These are phyloP conservation scores for Crepidodera aurea DNA, from an alignment of 2,888 invertebrate genomes.

Conservation along the genomic window DNA sequence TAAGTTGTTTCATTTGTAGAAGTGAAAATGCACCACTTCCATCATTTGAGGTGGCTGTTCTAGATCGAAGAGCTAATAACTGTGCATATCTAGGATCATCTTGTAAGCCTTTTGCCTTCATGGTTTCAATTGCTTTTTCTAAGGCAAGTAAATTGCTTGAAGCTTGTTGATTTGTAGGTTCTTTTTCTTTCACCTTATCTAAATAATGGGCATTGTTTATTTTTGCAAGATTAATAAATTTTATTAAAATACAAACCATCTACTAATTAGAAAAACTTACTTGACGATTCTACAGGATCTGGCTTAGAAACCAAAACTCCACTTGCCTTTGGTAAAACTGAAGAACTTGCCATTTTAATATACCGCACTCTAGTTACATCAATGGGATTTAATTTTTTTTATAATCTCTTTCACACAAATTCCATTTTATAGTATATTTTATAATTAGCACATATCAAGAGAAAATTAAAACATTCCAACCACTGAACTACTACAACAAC, in stretches of 20 bases:
- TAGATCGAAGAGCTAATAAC: slow-evolving; percentile 82
- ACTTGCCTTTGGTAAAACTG: too few relatives aligned
- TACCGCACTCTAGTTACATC: too few relatives aligned
- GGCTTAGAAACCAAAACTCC: too few relatives aligned
- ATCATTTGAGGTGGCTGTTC: slow-evolving; percentile 63
- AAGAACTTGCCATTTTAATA: background rate
- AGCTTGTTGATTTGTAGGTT: slow-evolving; percentile 43
- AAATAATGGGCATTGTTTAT: background rate
- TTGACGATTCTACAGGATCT: background rate
- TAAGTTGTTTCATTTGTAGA: slow-evolving; percentile 85
- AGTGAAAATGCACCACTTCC: slow-evolving; percentile 72
- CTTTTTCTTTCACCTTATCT: background rate
- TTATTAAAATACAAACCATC: background rate
- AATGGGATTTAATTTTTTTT: too few relatives aligned
- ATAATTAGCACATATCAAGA: too few relatives aligned
- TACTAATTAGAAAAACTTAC: background rate
- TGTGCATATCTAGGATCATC: slow-evolving; percentile 93
- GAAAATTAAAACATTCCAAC: too few relatives aligned
- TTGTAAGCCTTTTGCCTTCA: slow-evolving; percentile 94
- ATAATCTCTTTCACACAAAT: too few relatives aligned
- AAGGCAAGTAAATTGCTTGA: slow-evolving; percentile 84
- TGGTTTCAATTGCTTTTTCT: slow-evolving; percentile 89
- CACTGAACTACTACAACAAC: too few relatives aligned
- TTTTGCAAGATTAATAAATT: background rate
- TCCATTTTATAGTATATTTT: too few relatives aligned